A percentile compares a stretch with the other conserved stretches of the same genome.
Evolutionary conservation across 2,797 vertebrate species (phyloP).

Genomic region (Otus scops): DNA sequence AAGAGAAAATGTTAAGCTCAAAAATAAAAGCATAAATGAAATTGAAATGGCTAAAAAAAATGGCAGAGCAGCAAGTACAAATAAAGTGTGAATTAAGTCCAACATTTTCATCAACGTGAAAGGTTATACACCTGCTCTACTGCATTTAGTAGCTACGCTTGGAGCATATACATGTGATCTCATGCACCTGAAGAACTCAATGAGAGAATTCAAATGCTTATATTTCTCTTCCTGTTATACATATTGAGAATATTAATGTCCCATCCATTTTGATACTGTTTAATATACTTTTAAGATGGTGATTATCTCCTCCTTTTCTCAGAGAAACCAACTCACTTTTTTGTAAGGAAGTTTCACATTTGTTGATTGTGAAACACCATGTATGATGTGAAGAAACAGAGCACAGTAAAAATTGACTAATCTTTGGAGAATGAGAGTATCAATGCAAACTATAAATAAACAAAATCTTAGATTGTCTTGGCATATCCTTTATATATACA

Average conservation of each 20-base stretch:
- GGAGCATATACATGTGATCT: neutral
- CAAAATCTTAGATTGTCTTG: neutral
- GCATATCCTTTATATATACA: neutral
- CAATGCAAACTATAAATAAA: neutral
- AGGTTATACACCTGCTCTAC: neutral
- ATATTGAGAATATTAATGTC: neutral
- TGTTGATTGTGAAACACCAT: neutral
- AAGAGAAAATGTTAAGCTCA: neutral
- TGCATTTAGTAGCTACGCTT: neutral
- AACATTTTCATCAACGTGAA: neutral
- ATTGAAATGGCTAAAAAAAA: neutral
- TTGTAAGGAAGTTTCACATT: neutral
- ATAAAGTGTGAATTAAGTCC: neutral
- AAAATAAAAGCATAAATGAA: neutral
- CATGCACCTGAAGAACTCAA: neutral
- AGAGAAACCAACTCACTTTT: neutral
- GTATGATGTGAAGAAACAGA: neutral
- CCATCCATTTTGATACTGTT: neutral
- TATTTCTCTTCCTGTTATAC: neutral
- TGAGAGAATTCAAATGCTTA: neutral
- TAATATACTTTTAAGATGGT: neutral
- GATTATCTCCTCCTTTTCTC: neutral
- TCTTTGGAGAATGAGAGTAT: neutral
- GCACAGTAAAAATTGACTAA: neutral
- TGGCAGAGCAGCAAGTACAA: neutral